Evolutionary conservation across 2,888 invertebrate genomes (phyloP), one percentile per base, ranked within the genome.

Genomic region (Ectropis crepuscularia): DNA sequence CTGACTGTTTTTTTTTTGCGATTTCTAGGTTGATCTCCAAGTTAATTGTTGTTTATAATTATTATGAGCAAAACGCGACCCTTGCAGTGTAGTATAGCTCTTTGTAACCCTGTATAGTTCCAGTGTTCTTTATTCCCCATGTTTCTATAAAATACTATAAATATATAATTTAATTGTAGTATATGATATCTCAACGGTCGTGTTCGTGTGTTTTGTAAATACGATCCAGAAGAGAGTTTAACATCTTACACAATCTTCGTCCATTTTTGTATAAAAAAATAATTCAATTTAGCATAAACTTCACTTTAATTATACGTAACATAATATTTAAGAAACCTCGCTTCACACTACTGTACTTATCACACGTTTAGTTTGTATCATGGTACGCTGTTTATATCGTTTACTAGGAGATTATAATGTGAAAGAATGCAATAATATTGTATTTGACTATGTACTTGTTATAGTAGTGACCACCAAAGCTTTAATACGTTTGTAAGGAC

Each of bases 181-280:
- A 28, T 28, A 28, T 28, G 4, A 28, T 28, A 28, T 28, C 16
- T 28, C 16, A 28, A 28, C 16, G 41, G 41, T 48, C 60, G 53
- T 54, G 45, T 57, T 36, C 6, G 16, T 49, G 48, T 49, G 54
- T 69, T 73, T 65, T 75, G 74, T 77, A 72, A 73, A 77, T 77
- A 77, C 45, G 48, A 67, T 67, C 69, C 66, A 59, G 60, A 55
- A 63, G 65, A 70, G 60, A 69, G 61, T 71, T 11, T 12, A 67
- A 69, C 38, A 78, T 82, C 77, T 81, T 28, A 83, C 83, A 78
- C 79, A 73, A 53, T 53, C 83, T 81, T 85, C 88, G 89, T 89
- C 89, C 89, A 89, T 85, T 87, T 28, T 87, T 87, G 80, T 87
- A 83, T 83, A 77, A 79, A 82, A 79, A 72, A 81, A 74, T 57